phyloP scores from a whole-genome alignment of 2,113 vertebrate genomes.

The Onychostruthus taczanowskii region DNA sequence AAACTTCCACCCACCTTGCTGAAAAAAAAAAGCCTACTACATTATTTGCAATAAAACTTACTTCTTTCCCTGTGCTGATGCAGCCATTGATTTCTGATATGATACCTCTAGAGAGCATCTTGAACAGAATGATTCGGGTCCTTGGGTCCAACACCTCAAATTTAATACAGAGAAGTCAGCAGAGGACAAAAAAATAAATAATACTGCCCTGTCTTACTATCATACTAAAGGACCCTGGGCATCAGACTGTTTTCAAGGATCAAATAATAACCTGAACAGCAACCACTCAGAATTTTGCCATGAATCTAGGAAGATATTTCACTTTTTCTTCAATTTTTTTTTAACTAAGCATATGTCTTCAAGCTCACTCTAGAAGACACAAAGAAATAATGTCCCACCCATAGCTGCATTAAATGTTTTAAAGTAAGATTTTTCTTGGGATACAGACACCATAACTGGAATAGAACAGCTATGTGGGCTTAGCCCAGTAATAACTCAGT shows the following conservation, averaged over 20 bases:
- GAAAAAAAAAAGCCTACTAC: not conserved
- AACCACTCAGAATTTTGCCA: not conserved
- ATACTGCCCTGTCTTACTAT: not conserved
- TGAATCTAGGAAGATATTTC: not conserved
- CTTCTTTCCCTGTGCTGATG: conserved; percentile 97
- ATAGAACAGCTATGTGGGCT: not conserved
- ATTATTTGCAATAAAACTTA: conserved; percentile 47
- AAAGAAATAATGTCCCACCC: not conserved
- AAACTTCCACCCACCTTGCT: not conserved
- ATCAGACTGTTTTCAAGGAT: not conserved
- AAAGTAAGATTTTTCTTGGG: not conserved
- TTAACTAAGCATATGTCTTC: not conserved
- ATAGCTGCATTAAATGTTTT: not conserved
- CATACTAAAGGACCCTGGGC: not conserved
- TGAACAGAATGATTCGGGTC: conserved; percentile 96
- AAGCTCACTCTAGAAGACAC: not conserved
- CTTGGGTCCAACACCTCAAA: conserved; percentile 90
- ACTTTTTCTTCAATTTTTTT: not conserved
- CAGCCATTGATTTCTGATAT: conserved; percentile 96
- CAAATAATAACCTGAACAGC: not conserved
- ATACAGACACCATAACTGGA: not conserved
- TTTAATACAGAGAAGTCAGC: not conserved
- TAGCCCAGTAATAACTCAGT: not conserved
- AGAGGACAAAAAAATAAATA: not conserved
- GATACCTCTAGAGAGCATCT: conserved; percentile 90